phyloP scores from a whole-genome alignment of 2,888 invertebrate genomes.

The Sicus ferrugineus region DNA sequence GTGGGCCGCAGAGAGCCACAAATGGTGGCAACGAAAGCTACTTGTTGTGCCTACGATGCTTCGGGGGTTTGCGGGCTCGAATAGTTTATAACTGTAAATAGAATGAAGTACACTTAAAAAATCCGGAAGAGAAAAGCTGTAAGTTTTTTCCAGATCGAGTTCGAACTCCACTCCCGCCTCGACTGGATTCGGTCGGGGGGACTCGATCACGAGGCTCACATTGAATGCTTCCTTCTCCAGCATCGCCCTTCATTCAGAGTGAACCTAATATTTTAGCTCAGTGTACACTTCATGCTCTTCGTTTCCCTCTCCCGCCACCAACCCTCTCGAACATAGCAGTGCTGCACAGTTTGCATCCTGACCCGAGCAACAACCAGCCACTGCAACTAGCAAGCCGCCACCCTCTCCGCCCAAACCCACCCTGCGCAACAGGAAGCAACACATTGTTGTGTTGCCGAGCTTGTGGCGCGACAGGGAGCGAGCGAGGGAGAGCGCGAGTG shows the following conservation, averaged over 20 bases:
- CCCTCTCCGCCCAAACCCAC: background rate
- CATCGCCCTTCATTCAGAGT: background rate
- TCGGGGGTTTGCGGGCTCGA: constrained; percentile 30
- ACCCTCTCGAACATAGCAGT: background rate
- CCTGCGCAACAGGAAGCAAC: constrained; percentile 20
- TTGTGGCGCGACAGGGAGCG: background rate
- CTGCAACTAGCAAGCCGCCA: constrained; percentile 4
- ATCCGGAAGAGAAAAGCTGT: background rate
- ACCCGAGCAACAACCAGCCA: constrained; percentile 11
- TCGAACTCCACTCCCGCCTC: background rate
- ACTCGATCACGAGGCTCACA: background rate
- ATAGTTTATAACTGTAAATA: constrained; percentile 17
- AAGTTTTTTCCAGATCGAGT: no score
- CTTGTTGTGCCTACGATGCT: constrained; percentile 56
- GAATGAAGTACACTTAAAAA: constrained; percentile 26
- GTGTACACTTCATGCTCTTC: background rate
- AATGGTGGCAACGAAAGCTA: constrained; percentile 42
- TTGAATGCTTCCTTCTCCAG: background rate
- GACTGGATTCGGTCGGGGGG: background rate
- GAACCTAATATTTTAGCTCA: background rate
- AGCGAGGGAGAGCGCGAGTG: background rate
- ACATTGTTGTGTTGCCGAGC: constrained; percentile 4
- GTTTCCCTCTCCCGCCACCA: background rate
- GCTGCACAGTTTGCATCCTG: background rate
- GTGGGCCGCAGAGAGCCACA: background rate